Base-by-base conservation (phyloP, 2,888 invertebrate genomes). In the Cetonia aurata region DNA sequence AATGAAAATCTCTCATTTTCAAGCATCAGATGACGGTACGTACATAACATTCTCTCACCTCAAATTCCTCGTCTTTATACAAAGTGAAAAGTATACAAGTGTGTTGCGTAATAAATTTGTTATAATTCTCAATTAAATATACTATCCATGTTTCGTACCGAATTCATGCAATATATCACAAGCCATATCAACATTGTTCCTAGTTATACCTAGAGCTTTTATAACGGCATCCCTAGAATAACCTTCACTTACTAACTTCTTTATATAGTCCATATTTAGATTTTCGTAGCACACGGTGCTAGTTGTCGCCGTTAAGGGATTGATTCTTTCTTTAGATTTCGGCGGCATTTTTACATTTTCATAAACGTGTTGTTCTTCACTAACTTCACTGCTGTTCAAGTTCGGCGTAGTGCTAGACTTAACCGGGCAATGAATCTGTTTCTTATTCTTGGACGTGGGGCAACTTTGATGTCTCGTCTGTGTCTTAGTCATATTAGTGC, bases 121-220 rank as follows among this genome's bases (percentile, higher is more conserved):
- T 55, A 56, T 46, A 4, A 67, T 42, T 42, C 53, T 44, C 6
- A 10, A 19, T 72, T 68, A 69, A 68, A 70, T 69, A 48, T 72
- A 71, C 74, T 77, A 79, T 74, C 79, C 79, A 74, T 79, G 77
- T 79, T 91, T 91, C 57, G 91, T 89, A 57, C 94, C 96, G 84
- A 96, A 96, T 83, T 96, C 95, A 83, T 95, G 93, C 76, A 96
- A 86, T 81, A 96, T 96, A 77, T 97, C 96, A 86, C 96, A 93
- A 56, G 97, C 97, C 96, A 98, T 97, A 83, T 95, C 95, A 67
- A 97, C 88, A 84, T 98, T 95, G 86, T 97, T 98, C 71, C 96
- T 89, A 0, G 96, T 95, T 79, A 98, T 96, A 72, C 96, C 94
- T 77, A 98, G 87, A 3, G 97, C 97, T 76, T 96, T 89, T 59